Base-by-base conservation (phyloP, 2,888 invertebrate genomes). In the Rutpela maculata region DNA sequence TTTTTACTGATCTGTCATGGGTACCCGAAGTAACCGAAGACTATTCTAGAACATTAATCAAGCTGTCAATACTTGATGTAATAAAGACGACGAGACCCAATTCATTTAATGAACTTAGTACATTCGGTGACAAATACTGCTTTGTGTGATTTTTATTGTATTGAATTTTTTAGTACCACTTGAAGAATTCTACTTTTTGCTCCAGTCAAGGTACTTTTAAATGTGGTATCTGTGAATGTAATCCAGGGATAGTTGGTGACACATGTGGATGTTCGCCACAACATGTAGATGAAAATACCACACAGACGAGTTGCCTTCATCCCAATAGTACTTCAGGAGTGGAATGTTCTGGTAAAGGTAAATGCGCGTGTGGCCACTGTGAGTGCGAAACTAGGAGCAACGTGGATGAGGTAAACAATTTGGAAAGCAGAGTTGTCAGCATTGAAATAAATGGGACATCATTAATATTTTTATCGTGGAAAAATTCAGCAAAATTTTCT, bases 251-350 rank as follows among this genome's bases (percentile, higher is more conserved):
- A 85, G 97, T 96, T 89, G 98, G 98, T 77, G 94, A 96, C 86
- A 92, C 91, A 82, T 99, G 99, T 91, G 98, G 99, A 90, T 99
- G 99, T 89, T 92, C n/a, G n/a, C n/a, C n/a, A n/a, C n/a, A n/a
- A n/a, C n/a, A n/a, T n/a, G n/a, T n/a, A n/a, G n/a, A 75, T 38
- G 79, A 79, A 18, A 81, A 82, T 63, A 50, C 73, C 15, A 80
- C 81, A 11, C n/a, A n/a, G 57, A n/a, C 72, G 15, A 80, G 81
- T 35, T 85, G 85, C 69, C 80, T 84, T 35, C 75, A 80, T 65
- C 84, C 83, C n/a, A n/a, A n/a, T n/a, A n/a, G n/a, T 1, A 72
- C 81, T 6, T 68, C 78, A 15, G 79, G 74, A 3, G 43, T 80
- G 1, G 87, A 87, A 78, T 96, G 96, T 86, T 94, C 93, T 66